These are phyloP conservation scores for Drosophila fuyamai DNA, from an alignment of 1,140 invertebrate genomes.

Conservation along the genomic window DNA sequence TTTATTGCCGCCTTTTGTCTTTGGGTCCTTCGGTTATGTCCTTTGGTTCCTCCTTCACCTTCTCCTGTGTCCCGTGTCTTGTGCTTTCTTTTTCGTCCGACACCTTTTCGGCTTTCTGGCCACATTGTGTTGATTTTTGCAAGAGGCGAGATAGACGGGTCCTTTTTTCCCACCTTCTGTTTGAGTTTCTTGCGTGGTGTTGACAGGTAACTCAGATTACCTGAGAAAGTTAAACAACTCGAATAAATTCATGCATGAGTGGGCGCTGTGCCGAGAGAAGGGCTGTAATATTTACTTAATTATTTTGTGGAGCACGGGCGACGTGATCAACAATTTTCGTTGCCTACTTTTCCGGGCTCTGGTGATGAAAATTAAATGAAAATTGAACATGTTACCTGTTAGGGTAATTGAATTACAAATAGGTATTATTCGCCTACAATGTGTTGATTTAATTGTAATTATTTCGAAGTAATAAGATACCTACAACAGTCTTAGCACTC, in stretches of 20 bases:
- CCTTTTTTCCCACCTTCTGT: conserved; percentile 35
- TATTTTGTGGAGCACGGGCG: not conserved
- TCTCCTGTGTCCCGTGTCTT: conserved; percentile 3
- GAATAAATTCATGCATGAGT: conserved; percentile 42
- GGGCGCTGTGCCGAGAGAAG: not conserved
- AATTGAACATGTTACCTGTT: not conserved
- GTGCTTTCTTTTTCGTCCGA: conserved; percentile 8
- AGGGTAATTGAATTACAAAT: not conserved
- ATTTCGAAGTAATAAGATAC: no score
- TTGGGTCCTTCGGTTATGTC: conserved; percentile 47
- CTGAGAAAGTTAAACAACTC: conserved; percentile 65
- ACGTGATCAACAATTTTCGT: conserved; percentile 3
- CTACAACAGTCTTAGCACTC: no score
- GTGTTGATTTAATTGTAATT: no score
- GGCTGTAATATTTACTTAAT: conserved; percentile 44
- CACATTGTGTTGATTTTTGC: conserved; percentile 55
- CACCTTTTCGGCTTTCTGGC: conserved; percentile 61
- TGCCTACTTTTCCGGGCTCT: not conserved
- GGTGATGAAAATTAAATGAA: conserved; percentile 5
- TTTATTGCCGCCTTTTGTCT: conserved; percentile 59
- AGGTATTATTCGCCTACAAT: no score
- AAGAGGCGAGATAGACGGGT: not conserved
- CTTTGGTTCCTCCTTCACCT: conserved; percentile 26
- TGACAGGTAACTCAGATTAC: conserved; percentile 63
- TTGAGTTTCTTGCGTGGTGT: conserved; percentile 46